A percentile compares a stretch with the other conserved stretches of the same genome.
phyloP scores from a whole-genome alignment of 2,888 invertebrate species.

The Agrotis segetum region DNA sequence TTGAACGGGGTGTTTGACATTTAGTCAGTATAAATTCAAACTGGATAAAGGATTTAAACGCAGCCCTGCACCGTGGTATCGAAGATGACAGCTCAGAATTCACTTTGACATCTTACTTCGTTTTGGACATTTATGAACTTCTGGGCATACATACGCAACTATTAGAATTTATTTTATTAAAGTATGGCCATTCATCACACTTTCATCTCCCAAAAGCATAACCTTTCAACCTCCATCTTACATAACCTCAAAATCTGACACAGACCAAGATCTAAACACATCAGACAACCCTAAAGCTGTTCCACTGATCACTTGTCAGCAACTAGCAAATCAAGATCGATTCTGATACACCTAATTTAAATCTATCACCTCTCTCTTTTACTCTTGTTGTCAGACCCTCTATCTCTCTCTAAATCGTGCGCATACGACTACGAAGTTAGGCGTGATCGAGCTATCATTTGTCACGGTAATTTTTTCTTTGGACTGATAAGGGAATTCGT shows the following conservation, averaged over 20 bases:
- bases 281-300: slow-evolving; percentile 64
- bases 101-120: no score
- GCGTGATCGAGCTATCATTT: slow-evolving; percentile 81
- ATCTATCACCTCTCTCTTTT: slow-evolving; percentile 71
- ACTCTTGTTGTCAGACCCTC: slow-evolving; percentile 44
- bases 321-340: slow-evolving; percentile 87
- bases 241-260: slow-evolving; percentile 43
- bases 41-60: no score
- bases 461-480: slow-evolving; percentile 82
- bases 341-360: slow-evolving; percentile 86
- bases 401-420: slow-evolving; percentile 65
- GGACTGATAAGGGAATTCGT: slow-evolving; percentile 80
- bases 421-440: slow-evolving; percentile 65
- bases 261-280: slow-evolving; percentile 13
- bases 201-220: slow-evolving; percentile 15
- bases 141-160: no score
- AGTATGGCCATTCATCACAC: neutral
- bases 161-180: no score
- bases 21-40: no score
- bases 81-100: no score
- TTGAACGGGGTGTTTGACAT: no score
- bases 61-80: no score
- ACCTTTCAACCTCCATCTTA: slow-evolving; percentile 32
- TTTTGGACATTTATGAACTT: no score
- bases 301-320: slow-evolving; percentile 88